A percentile compares a stretch with the other conserved stretches of the same genome.
phyloP scores from a whole-genome alignment of 2,888 invertebrate genomes.

The Amorpha juglandis region DNA sequence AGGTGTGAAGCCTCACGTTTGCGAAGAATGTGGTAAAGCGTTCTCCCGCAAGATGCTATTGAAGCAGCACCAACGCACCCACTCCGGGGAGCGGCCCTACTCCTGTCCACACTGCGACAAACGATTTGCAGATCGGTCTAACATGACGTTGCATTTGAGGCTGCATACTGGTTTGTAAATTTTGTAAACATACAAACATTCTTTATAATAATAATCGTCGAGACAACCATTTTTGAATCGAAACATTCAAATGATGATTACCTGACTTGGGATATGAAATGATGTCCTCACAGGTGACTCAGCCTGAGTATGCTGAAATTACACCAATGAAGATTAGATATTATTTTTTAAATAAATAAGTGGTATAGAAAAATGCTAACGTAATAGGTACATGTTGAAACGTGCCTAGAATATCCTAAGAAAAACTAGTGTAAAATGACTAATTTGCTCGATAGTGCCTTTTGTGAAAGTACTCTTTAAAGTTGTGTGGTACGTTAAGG shows the following conservation, averaged over 20 bases:
- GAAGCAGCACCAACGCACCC: slow-evolving; percentile 92
- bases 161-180: slow-evolving; percentile 86
- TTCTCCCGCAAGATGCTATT: slow-evolving; percentile 93
- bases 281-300: too few relatives aligned
- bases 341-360: too few relatives aligned
- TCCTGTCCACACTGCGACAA: slow-evolving; percentile 92
- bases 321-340: too few relatives aligned
- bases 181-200: background rate
- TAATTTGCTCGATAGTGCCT: background rate
- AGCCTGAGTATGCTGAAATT: too few relatives aligned
- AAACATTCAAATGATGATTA: too few relatives aligned
- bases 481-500: background rate
- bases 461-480: slow-evolving; percentile 2
- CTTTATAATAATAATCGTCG: too few relatives aligned
- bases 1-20: slow-evolving; percentile 91
- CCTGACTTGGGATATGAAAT: too few relatives aligned
- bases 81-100: slow-evolving; percentile 92
- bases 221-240: too few relatives aligned
- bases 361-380: too few relatives aligned
- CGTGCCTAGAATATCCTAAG: too few relatives aligned
- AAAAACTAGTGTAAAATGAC: too few relatives aligned
- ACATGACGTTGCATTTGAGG: slow-evolving; percentile 92
- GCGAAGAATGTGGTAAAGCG: slow-evolving; percentile 90
- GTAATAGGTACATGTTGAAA: too few relatives aligned
- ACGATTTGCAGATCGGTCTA: slow-evolving; percentile 92